Evolutionary conservation across 2,797 vertebrate genomes (phyloP).

Genomic region (Amphiprion clarkii): DNA sequence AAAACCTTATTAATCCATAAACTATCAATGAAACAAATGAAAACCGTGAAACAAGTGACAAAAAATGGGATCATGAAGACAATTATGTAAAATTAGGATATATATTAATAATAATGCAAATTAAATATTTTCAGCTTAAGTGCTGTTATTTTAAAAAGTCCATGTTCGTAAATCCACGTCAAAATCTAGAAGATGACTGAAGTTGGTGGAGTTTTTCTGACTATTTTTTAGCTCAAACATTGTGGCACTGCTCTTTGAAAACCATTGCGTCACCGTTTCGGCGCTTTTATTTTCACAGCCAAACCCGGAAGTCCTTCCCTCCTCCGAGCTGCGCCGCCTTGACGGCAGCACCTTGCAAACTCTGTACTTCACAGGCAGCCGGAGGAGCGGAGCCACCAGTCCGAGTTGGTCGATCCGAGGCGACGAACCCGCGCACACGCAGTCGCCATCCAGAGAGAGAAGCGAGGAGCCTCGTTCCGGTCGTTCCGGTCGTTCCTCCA

Average conservation of each 20-base stretch:
- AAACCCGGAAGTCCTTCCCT: conserved; percentile 5
- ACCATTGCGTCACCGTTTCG: conserved; percentile 27
- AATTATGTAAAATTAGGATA: neutral
- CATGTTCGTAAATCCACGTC: too few species aligned
- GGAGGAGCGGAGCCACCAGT: conserved; percentile 71
- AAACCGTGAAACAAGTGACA: neutral
- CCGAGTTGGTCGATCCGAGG: conserved; percentile 59
- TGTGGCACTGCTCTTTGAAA: neutral
- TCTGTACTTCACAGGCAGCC: conserved; percentile 68
- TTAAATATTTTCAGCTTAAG: neutral
- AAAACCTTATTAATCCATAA: too few species aligned
- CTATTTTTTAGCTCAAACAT: too few species aligned
- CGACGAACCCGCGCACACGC: conserved; percentile 15
- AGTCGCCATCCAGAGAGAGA: conserved; percentile 5
- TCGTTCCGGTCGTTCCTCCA: neutral
- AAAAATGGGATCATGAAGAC: neutral
- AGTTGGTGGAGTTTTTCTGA: neutral
- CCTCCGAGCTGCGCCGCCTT: neutral
- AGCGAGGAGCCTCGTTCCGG: conserved; percentile 28
- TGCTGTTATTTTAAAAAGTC: neutral
- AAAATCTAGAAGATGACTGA: too few species aligned
- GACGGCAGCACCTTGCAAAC: conserved; percentile 34
- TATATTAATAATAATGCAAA: neutral
- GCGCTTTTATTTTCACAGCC: conserved; percentile 64
- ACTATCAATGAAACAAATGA: too few species aligned